A percentile compares a stretch with the other conserved stretches of the same genome.
Evolutionary conservation across 1,140 invertebrate genomes (phyloP).

Genomic region (Calycopis cecrops): DNA sequence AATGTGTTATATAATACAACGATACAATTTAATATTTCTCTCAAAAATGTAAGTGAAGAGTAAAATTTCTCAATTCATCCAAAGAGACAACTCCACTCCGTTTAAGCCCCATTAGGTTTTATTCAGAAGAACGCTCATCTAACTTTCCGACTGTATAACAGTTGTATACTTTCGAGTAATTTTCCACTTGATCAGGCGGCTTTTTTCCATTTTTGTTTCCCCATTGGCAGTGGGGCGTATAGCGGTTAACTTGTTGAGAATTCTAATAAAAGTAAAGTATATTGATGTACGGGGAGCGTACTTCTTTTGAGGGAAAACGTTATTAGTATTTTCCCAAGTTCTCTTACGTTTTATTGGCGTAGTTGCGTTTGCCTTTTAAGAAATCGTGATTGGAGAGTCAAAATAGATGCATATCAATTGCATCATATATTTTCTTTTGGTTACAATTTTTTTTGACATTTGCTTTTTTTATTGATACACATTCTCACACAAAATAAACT

Average conservation of each 20-base stretch:
- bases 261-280: slow-evolving; percentile 51
- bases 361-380: no score
- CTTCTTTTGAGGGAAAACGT: slow-evolving; percentile 2
- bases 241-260: slow-evolving; percentile 28
- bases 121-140: not conserved
- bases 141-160: slow-evolving; percentile 15
- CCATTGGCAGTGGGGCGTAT: not conserved
- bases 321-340: not conserved
- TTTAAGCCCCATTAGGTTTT: slow-evolving; percentile 6
- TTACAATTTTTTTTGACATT: no score
- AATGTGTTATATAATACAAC: no score
- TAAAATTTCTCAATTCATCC: slow-evolving; percentile 2
- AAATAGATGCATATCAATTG: no score
- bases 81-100: slow-evolving; percentile 1
- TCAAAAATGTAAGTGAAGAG: no score
- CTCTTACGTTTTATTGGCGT: no score
- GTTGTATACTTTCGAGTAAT: slow-evolving; percentile 29
- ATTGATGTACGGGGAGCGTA: slow-evolving; percentile 16
- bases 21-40: no score
- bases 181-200: slow-evolving; percentile 50
- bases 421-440: no score
- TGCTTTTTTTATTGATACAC: no score
- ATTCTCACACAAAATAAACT: no score
- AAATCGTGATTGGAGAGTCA: no score
- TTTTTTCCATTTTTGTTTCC: slow-evolving; percentile 31